These are phyloP conservation scores for Sericinus montela DNA, from an alignment of 2,888 invertebrate genomes.

Conservation along the genomic window DNA sequence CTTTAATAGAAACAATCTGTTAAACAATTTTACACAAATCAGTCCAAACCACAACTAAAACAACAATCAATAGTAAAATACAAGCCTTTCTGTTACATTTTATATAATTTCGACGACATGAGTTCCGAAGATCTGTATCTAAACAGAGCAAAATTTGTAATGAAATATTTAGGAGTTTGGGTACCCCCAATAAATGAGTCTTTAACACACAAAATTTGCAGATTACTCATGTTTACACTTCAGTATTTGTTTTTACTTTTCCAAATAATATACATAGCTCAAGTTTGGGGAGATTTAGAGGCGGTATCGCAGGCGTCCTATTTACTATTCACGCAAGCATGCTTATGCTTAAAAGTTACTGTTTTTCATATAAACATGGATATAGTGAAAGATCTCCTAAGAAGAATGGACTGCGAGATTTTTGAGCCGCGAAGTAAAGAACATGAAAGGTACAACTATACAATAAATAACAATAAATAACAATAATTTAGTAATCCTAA, in stretches of 20 bases:
- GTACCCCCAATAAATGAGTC: conserved; percentile 41
- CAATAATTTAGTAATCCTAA: too few relatives aligned
- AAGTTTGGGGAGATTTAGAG: conserved; percentile 64
- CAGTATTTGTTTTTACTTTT: conserved; percentile 60
- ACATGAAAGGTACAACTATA: conserved; percentile 46
- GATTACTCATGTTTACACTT: conserved; percentile 46
- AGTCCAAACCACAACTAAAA: not conserved
- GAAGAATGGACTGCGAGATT: conserved; percentile 48
- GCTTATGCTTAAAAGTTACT: conserved; percentile 63
- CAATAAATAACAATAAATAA: not conserved
- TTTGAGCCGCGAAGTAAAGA: conserved; percentile 43
- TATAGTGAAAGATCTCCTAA: conserved; percentile 40
- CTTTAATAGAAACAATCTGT: not conserved
- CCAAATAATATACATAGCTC: conserved; percentile 54
- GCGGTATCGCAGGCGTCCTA: conserved; percentile 62
- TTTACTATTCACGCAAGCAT: conserved; percentile 62
- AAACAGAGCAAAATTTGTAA: conserved; percentile 56
- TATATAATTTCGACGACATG: not conserved
- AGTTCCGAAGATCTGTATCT: conserved; percentile 49
- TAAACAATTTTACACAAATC: not conserved
- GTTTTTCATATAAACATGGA: conserved; percentile 51
- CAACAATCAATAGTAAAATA: not conserved
- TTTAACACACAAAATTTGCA: conserved; percentile 34
- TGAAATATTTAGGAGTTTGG: conserved; percentile 65
- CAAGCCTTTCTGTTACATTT: not conserved